Evolutionary conservation across 2,113 vertebrate genomes (phyloP), one percentile per base, ranked within the genome.

Genomic region (Neomonachus schauinslandi): DNA sequence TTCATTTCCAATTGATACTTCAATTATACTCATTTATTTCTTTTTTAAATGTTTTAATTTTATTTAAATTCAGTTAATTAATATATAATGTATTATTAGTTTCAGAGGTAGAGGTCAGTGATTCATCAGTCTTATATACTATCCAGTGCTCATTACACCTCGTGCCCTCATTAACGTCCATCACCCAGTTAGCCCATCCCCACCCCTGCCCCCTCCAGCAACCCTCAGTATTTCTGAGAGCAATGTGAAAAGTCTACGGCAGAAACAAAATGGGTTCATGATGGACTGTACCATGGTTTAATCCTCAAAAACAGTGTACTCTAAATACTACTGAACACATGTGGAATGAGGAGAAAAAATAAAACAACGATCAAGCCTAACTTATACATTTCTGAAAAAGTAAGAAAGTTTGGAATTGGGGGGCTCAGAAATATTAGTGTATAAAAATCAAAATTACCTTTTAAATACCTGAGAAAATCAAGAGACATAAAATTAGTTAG

Each of bases 1-100:
- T 12, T 95, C 7, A 82, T 77, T 96, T n/a, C 28, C 71, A 93
- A 61, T 42, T 67, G 39, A 61, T 49, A 95, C 42, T 90, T 95
- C n/a, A 95, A 46, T 77, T 39, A 77, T 5, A 39, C 24, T 26
- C 5, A 46, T 28, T 49, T 82, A 81, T 67, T 15, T 65, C 2
- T 65, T 65, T 15, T 63, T 63, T 63, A 2, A 65, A 31, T 65
- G 46, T 46, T 46, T 46, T 46, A 46, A 46, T 65, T 65, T 65
- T 31, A 65, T 15, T 31, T 65, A 65, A 65, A 65, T 65, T 65
- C 5, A 31, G 15, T 65, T 31, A 65, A 65, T 31, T 65, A 65
- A 65, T 13, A 31, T 65, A 31, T 15, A 31, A 65, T 65, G 13
- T 65, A 31, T 65, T 31, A 31, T 15, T 31, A 7, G 13, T 65